Base-by-base conservation (phyloP, 2,797 vertebrate genomes). In the Pseudochirops corinnae region DNA sequence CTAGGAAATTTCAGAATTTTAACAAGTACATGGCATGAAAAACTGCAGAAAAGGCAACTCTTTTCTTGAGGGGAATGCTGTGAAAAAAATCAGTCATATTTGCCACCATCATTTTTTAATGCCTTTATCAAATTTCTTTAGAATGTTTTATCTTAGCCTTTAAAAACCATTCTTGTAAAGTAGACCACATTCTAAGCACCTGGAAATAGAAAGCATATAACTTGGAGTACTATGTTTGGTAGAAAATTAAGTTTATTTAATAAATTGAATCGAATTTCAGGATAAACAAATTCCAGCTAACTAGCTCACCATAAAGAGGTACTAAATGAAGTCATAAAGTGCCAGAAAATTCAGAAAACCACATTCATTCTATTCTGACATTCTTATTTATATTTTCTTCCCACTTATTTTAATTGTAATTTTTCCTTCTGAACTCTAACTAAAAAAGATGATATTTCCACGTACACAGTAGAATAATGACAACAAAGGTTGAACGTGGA, bases 1-100 rank as follows among this genome's bases (percentile, higher is more conserved):
- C 82, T 95, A 94, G 57, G 55, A 58, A 97, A 92, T 24, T 28
- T 82, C 91, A 92, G 31, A 90, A 39, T 95, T 97, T 96, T 93
- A 82, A 56, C 29, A 53, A 91, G 96, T 92, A 55, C 31, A 93
- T 95, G 18, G 52, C 29, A 39, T 18, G 93, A 46, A 28, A 94
- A 95, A 96, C 95, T 56, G 11, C 46, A 74, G 31, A 91, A 94
- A 82, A 92, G 29, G 56, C 2, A 10, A 46, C 97, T 95, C 1
- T 94, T 9, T 95, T 93, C 39, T 46, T 39, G n/a, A 93, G 21
- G 39, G 39, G 39, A 74, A 94, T 28, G 57, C 39, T 74, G 39
- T 90, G 50, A 90, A 93, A 93, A 91, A 94, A 50, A 46, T 93
- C n/a, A 39, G 74, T 58, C 50, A 31, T 58, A 0, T 90, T 94